Evolutionary conservation across 2,797 vertebrate species (phyloP).

Genomic region (Natrix natrix): DNA sequence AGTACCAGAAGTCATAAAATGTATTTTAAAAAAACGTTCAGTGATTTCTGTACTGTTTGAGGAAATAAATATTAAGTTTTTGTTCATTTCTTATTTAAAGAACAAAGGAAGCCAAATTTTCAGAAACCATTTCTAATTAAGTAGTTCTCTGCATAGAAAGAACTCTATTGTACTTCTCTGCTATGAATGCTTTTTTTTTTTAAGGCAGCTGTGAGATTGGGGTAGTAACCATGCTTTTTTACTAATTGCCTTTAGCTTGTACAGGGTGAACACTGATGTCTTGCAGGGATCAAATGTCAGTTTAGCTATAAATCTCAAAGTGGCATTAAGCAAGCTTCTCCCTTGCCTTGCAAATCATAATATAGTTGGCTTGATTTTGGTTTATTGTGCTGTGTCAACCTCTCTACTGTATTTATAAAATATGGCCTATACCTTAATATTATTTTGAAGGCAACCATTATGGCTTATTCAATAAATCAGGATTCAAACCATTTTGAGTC

Average conservation of each 20-base stretch:
- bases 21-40: neutral
- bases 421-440: neutral
- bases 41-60: neutral
- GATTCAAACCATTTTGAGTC: neutral
- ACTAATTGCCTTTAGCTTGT: neutral
- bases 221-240: neutral
- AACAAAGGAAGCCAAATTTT: neutral
- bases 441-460: neutral
- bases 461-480: neutral
- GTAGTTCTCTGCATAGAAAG: neutral
- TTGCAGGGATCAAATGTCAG: neutral
- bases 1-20: too few species aligned
- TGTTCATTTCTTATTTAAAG: neutral
- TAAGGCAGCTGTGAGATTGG: neutral
- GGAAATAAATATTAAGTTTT: neutral
- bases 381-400: neutral
- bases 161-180: neutral
- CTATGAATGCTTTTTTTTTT: neutral
- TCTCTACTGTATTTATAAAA: neutral
- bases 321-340: neutral
- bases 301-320: neutral
- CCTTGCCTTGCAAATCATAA: neutral
- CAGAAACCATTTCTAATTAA: neutral
- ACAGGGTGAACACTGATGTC: neutral
- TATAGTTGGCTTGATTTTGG: neutral